These are phyloP conservation scores for Triops longicaudatus DNA, from an alignment of 1,140 invertebrate genomes.

Conservation along the genomic window DNA sequence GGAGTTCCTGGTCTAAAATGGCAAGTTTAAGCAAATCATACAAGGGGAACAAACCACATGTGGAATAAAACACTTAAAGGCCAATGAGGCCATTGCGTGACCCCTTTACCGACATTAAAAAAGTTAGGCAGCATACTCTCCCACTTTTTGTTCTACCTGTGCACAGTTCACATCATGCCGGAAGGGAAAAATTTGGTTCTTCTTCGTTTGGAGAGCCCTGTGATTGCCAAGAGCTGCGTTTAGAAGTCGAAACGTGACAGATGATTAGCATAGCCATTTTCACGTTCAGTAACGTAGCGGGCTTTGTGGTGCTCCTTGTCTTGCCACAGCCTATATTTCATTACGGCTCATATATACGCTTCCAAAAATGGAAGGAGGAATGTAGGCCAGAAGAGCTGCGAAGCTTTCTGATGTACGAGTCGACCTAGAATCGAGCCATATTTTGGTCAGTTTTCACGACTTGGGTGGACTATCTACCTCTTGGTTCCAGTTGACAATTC, in stretches of 20 bases:
- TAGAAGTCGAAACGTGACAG: conserved; percentile 1
- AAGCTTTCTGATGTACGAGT: neutral
- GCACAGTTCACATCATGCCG: neutral
- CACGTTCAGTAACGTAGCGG: neutral
- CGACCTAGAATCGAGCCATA: neutral
- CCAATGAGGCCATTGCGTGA: conserved; percentile 5
- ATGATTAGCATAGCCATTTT: conserved; percentile 9
- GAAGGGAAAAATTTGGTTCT: neutral
- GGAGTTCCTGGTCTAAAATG: neutral
- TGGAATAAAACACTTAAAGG: neutral
- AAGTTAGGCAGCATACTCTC: neutral
- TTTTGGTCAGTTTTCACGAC: neutral
- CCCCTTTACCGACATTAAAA: conserved; percentile 9
- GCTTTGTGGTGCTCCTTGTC: neutral
- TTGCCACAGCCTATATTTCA: conserved; percentile 1
- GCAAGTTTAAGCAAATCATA: neutral
- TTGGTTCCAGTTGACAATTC: neutral
- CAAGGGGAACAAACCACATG: neutral
- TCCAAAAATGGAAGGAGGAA: neutral
- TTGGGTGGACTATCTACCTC: neutral
- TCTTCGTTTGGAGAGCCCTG: neutral
- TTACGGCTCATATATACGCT: neutral
- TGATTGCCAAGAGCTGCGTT: neutral
- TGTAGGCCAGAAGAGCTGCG: neutral
- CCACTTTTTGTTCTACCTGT: neutral